Base-by-base conservation (phyloP, 2,113 vertebrate species). In the Zosterops hypoxanthus region DNA sequence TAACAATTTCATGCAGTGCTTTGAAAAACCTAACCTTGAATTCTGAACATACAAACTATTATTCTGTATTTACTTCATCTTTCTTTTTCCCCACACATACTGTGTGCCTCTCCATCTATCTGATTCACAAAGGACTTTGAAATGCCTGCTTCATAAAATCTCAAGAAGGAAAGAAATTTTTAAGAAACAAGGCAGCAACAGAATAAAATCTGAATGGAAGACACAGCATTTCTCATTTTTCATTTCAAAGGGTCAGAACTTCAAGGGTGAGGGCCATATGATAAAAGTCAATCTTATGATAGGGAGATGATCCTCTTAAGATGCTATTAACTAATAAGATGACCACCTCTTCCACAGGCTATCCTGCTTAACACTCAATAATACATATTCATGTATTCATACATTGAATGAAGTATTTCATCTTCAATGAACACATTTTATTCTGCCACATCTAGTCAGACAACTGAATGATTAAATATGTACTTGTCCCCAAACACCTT, bases 381-480 rank as follows among this genome's bases (percentile, higher is more conserved):
- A 39, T 39, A 39, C 36, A 39, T 39, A 39, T 39, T 39, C 36
- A 39, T 39, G 36, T 39, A 39, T 39, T 39, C 36, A 39, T 39
- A 39, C 36, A 39, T 39, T 39, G 36, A 39, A 39, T 39, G 36
- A 39, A 39, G 36, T 39, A 39, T 39, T 39, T 39, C 36, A 39
- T 39, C 33, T 88, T 87, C 71, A 63, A 42, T 33, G 34, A 77
- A 78, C 15, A 56, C 0, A 81, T 94, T 95, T 88, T 73, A 65
- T 88, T 88, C 75, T 94, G 34, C 28, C 15, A 31, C 19, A 6
- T 81, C 78, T 86, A 70, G 70, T 66, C 63, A 88, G 76, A 68
- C 24, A 95, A 52, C 50, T 60, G 56, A 90, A 76, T 90, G 79
- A 94, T 94, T 95, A 88, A 93, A 70, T 44, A 52, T 23, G 8